Evolutionary conservation across 2,888 invertebrate genomes (phyloP), one percentile per base, ranked within the genome.

Genomic region (Chymomyza fuscimana): DNA sequence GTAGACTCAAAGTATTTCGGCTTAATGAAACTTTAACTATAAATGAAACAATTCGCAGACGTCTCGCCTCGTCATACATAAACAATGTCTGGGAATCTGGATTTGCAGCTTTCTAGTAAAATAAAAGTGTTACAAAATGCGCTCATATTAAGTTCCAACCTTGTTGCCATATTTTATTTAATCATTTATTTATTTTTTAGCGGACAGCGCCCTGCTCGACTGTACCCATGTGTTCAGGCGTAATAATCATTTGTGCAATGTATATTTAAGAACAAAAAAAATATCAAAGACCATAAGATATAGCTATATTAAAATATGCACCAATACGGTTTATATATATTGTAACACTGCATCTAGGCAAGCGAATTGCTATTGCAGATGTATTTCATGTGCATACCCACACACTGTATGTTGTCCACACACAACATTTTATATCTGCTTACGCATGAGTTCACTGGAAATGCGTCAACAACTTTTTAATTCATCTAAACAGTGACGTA

Each of bases 401-500:
- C 1, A 70, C 73, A 67, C 68, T 19, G 54, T 54, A 19, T n/a
- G 19, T 54, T 3, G n/a, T 54, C 4, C 22, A 54, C n/a, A 19
- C 5, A 19, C n/a, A 6, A 46, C 40, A 22, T 54, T 5, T 19
- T 19, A 58, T 25, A 25, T 25, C 22, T 25, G 58, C 58, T 58
- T 22, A 58, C 29, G 29, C 9, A 22, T 58, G 25, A 65, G 19
- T 54, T 54, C 65, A 22, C 79, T 40, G n/a, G 60, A 70, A 79
- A 70, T 71, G 79, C 78, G 78, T 79, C 70, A 78, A 65, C 51
- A 52, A 52, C 29, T 22, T 22, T 25, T 62, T 54, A 19, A 54
- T n/a, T 19, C 22, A 54, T 16, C 15, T 16, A n/a, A 54, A 15
- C 7, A 19, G 54, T 54, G 54, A 54, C 54, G 54, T 54, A 54